phyloP scores from a whole-genome alignment of 2,797 vertebrate species.

The Sandelia bainsii region DNA sequence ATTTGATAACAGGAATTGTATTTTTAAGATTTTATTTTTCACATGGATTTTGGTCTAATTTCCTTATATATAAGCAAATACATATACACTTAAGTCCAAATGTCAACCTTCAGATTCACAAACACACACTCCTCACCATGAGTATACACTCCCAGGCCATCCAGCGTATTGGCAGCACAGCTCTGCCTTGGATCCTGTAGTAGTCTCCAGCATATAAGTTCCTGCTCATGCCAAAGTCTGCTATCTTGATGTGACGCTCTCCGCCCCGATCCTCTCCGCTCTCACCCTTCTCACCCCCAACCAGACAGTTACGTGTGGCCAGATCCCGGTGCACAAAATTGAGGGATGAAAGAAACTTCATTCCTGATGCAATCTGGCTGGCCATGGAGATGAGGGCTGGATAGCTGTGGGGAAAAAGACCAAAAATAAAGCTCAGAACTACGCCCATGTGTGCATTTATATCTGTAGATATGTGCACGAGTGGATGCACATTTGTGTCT shows the following conservation, averaged over 20 bases:
- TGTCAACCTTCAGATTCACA: conserved; percentile 3
- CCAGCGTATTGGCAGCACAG: conserved; percentile 95
- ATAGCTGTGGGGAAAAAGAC: conserved; percentile 79
- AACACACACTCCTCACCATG: conserved; percentile 83
- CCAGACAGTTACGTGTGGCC: conserved; percentile 93
- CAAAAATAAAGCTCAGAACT: not conserved
- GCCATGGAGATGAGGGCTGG: conserved; percentile 90
- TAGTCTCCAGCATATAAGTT: conserved; percentile 93
- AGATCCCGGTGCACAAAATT: conserved; percentile 96
- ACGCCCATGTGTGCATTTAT: not conserved
- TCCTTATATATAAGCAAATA: not conserved
- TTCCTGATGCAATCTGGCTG: conserved; percentile 93
- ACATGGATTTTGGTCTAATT: too few species aligned
- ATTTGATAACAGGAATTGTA: too few species aligned
- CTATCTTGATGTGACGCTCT: conserved; percentile 93
- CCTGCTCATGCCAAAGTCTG: conserved; percentile 96
- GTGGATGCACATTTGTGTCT: not conserved
- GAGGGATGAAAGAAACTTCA: conserved; percentile 92
- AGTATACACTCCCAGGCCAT: conserved; percentile 99
- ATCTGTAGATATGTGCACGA: not conserved
- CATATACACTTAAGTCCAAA: too few species aligned
- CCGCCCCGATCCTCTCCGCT: conserved; percentile 81
- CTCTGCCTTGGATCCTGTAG: conserved; percentile 93
- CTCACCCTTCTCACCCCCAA: conserved; percentile 89
- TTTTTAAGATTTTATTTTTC: too few species aligned